Percentiles rank a stretch among this genome's conserved stretches.
These are phyloP conservation scores for Leucozona laternaria DNA, from an alignment of 2,888 invertebrate genomes.

Conservation along the genomic window DNA sequence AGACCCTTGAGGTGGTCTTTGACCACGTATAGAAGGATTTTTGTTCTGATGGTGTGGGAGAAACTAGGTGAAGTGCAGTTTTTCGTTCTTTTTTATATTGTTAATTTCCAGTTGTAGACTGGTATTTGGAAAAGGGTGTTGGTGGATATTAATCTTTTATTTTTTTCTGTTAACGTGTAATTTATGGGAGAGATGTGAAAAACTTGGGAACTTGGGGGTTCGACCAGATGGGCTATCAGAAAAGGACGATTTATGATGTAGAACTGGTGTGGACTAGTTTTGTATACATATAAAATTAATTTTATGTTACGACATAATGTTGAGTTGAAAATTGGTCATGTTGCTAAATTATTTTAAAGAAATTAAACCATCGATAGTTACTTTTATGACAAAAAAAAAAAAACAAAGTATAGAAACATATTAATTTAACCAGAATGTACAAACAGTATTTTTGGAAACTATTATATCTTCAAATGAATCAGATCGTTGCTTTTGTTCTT, in stretches of 20 bases:
- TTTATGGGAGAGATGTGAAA: conserved; percentile 17
- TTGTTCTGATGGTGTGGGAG: conserved; percentile 24
- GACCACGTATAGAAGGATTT: conserved; percentile 27
- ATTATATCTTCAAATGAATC: too few species aligned
- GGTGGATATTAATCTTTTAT: conserved; percentile 28
- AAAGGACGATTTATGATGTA: not conserved
- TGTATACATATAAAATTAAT: not conserved
- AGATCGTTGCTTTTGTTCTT: too few species aligned
- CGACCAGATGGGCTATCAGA: not conserved
- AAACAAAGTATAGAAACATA: too few species aligned
- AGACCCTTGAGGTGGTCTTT: conserved; percentile 66
- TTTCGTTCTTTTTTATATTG: conserved; percentile 6
- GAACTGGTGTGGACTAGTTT: not conserved
- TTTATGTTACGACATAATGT: not conserved
- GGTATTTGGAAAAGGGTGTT: conserved; percentile 43
- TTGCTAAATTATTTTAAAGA: not conserved
- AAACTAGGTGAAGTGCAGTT: conserved; percentile 73
- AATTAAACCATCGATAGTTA: too few species aligned
- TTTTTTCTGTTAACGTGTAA: conserved; percentile 5
- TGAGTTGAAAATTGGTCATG: not conserved
- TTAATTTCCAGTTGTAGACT: conserved; percentile 77
- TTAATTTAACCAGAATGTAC: too few species aligned
- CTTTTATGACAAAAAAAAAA: too few species aligned
- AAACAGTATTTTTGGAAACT: too few species aligned
- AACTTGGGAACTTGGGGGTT: not conserved